phyloP scores from a whole-genome alignment of 2,113 vertebrate species.

The Odocoileus hemionus region DNA sequence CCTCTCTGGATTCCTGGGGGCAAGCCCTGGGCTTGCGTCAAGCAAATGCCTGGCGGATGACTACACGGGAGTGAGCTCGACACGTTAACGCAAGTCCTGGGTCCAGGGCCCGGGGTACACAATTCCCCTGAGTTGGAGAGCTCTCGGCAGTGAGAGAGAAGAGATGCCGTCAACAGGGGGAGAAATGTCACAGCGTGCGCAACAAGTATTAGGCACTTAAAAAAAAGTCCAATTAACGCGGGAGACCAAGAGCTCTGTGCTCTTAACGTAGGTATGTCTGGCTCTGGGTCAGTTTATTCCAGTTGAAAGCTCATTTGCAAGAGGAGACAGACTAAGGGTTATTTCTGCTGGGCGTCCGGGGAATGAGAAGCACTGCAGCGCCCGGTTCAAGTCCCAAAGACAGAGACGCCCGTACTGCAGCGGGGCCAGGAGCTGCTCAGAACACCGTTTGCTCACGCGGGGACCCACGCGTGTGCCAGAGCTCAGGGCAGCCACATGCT shows the following conservation, averaged over 20 bases:
- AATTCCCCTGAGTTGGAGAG: background rate
- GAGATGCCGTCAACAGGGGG: background rate
- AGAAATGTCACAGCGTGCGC: background rate
- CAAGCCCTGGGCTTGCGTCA: background rate
- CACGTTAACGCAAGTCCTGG: background rate
- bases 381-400: background rate
- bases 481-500: background rate
- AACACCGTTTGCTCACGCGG: background rate
- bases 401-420: background rate
- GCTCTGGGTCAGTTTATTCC: background rate
- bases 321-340: background rate
- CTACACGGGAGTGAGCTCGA: background rate
- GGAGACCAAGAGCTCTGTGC: background rate
- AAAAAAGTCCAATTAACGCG: background rate
- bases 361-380: background rate
- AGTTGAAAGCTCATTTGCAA: background rate
- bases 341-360: background rate
- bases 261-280: background rate
- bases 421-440: slow-evolving; percentile 12
- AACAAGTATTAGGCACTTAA: background rate
- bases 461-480: background rate
- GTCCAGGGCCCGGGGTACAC: background rate
- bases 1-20: background rate
- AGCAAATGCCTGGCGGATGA: background rate
- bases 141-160: background rate